Evolutionary conservation across 2,888 invertebrate genomes (phyloP), one percentile per base, ranked within the genome.

Genomic region (Tanytarsus gracilentus): DNA sequence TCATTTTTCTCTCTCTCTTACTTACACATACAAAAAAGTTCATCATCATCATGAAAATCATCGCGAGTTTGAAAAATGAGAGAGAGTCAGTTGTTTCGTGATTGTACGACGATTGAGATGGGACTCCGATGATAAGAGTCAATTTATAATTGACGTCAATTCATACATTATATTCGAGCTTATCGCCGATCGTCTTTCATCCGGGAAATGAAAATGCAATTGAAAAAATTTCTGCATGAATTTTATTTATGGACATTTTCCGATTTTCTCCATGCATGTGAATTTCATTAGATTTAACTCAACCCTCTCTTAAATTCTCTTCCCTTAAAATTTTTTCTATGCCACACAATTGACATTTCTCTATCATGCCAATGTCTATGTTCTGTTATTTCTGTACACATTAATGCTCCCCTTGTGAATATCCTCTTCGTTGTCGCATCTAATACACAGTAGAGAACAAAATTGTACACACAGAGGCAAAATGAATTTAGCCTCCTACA

Each of bases 401-500:
- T 6, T 58, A 48, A 58, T 58, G 48, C 58, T 58, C 44, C 58
- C 58, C 58, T 48, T 58, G 58, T 48, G 58, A 58, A 51, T 51
- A 51, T 30, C 27, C 26, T 29, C 30, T 27, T 25, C 16, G 30
- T 30, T 30, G 30, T 30, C n/a, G n/a, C n/a, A n/a, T n/a, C n/a
- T n/a, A n/a, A n/a, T n/a, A n/a, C n/a, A n/a, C n/a, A n/a, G n/a
- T n/a, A n/a, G n/a, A n/a, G n/a, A n/a, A n/a, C n/a, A n/a, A n/a
- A n/a, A n/a, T n/a, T n/a, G n/a, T n/a, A n/a, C n/a, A n/a, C n/a
- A n/a, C n/a, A n/a, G n/a, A n/a, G n/a, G n/a, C n/a, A n/a, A n/a
- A n/a, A n/a, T n/a, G n/a, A n/a, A 44, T 44, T 33, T 33, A 33
- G 9, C 33, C 33, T 11, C 33, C 18, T 44, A 44, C 40, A 44